These are phyloP conservation scores for Lepilemur ruficaudatus DNA, from an alignment of 2,797 vertebrate genomes.

Conservation along the genomic window DNA sequence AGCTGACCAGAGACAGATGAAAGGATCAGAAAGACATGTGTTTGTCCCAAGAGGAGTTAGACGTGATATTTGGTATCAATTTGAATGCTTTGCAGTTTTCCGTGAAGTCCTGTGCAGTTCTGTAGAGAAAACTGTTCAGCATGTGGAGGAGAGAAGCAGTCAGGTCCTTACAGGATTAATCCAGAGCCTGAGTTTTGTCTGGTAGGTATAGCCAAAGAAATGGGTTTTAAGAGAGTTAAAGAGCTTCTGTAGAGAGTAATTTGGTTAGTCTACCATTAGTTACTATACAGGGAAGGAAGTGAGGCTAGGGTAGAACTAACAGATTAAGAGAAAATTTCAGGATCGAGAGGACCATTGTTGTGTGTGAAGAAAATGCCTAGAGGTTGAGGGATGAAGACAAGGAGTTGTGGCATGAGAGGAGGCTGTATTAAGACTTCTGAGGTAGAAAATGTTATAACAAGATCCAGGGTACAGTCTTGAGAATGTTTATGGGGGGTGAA, in stretches of 20 bases:
- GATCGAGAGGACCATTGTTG: neutral
- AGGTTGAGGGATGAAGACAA: neutral
- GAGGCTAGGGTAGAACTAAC: neutral
- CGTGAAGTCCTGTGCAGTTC: neutral
- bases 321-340: neutral
- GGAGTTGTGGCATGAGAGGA: neutral
- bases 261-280: neutral
- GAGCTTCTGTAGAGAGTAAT: neutral
- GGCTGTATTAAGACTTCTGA: neutral
- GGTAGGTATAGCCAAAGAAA: neutral
- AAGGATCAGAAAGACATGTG: neutral
- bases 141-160: neutral
- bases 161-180: neutral
- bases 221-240: neutral
- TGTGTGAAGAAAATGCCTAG: neutral
- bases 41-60: neutral
- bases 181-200: neutral
- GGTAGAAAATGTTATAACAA: neutral
- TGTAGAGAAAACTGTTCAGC: neutral
- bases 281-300: neutral
- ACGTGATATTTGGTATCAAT: neutral
- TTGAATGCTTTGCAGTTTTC: neutral
- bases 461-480: neutral
- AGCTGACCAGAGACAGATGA: neutral
- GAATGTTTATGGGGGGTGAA: neutral